Evolutionary conservation across 30 jellyfish, hydroid and myxozoan species (phyloP).

Genomic region (Aurelia aurita complex sp. Pacific): DNA sequence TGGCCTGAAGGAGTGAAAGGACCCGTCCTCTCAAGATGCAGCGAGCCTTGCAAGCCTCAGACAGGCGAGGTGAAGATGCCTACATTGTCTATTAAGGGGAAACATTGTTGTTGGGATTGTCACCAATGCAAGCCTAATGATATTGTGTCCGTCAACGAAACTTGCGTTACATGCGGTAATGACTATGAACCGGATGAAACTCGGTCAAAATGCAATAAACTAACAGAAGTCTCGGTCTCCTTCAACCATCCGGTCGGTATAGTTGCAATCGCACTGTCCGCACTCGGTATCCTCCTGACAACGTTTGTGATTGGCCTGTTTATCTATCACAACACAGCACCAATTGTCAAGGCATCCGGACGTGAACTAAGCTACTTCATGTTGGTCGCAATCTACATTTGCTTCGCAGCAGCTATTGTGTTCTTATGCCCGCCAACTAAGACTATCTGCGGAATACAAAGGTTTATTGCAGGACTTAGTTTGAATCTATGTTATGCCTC

Average conservation of each 20-base stretch:
- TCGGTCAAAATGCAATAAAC: constrained; percentile 38
- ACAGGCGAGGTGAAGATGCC: constrained; percentile 29
- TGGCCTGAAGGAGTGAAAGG: constrained; percentile 35
- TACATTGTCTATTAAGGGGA: constrained; percentile 4
- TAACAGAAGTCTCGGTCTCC: constrained; percentile 17
- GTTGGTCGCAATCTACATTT: constrained; percentile 46
- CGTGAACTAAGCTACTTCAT: constrained; percentile 71
- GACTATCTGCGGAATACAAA: constrained; percentile 66
- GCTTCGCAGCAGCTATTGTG: constrained; percentile 66
- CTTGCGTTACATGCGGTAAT: constrained; percentile 45
- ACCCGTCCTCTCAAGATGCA: constrained; percentile 33
- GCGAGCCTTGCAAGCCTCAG: constrained; percentile 44
- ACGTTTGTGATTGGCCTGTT: constrained; percentile 31
- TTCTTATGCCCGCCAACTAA: constrained; percentile 58
- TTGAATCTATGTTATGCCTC: constrained; percentile 88
- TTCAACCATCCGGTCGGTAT: constrained; percentile 46
- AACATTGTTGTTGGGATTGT: constrained; percentile 70
- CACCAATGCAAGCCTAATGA: constrained; percentile 45
- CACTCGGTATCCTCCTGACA: constrained; percentile 47
- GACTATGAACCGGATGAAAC: constrained; percentile 48
- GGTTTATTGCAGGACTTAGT: constrained; percentile 90
- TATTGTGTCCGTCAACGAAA: constrained; percentile 28
- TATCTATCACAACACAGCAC: constrained; percentile 21
- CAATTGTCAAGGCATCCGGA: constrained; percentile 76
- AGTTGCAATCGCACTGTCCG: constrained; percentile 37